A percentile compares a stretch with the other conserved stretches of the same genome.
Evolutionary conservation across 1,140 invertebrate species (phyloP).

Genomic region (Chelonus insularis): DNA sequence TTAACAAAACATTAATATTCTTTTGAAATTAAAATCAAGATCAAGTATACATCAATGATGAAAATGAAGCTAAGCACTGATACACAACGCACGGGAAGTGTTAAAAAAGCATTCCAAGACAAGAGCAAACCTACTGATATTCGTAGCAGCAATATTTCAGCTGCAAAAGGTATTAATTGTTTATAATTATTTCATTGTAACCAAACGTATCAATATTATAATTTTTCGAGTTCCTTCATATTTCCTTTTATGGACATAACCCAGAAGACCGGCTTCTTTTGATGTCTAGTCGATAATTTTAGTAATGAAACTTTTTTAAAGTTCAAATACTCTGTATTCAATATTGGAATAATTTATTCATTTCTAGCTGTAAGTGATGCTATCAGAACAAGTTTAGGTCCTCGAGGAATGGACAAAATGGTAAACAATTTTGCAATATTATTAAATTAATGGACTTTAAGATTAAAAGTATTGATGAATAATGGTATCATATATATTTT

Average conservation of each 20-base stretch:
- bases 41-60: background rate
- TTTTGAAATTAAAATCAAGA: no score
- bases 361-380: slow-evolving; percentile 99
- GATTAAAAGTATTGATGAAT: slow-evolving; percentile 7
- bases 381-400: slow-evolving; percentile 96
- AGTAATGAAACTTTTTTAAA: slow-evolving; percentile 53
- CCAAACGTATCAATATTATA: background rate
- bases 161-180: slow-evolving; percentile 85
- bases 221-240: background rate
- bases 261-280: no score
- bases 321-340: no score
- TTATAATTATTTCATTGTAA: no score
- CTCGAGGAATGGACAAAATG: slow-evolving; percentile 99
- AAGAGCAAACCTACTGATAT: slow-evolving; percentile 95
- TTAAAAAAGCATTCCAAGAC: slow-evolving; percentile 71
- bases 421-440: slow-evolving; percentile 58
- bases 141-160: slow-evolving; percentile 92
- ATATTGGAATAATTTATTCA: no score
- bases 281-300: slow-evolving; percentile 13
- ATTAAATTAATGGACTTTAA: background rate
- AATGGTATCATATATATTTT: slow-evolving; percentile 34
- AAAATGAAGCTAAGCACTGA: slow-evolving; percentile 56
- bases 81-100: slow-evolving; percentile 35
- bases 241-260: background rate
- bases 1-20: no score